Base-by-base conservation (phyloP, 2,797 vertebrate genomes). In the Triplophysa bombifrons region DNA sequence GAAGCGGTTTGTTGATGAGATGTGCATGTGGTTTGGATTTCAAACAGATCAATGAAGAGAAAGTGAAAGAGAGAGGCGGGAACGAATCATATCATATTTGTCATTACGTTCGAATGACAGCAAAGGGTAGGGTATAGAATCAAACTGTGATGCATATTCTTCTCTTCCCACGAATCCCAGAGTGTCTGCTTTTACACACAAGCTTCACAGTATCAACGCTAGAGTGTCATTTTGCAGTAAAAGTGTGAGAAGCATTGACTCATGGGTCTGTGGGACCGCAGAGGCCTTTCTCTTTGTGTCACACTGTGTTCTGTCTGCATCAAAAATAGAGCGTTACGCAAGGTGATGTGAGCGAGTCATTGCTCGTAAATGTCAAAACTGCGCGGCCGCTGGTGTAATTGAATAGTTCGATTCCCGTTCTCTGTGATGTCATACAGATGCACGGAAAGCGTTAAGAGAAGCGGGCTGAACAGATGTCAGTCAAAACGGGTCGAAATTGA, bases 31-130 rank as follows among this genome's bases (percentile, higher is more conserved):
- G 58, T 73, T 80, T 79, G 64, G 69, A 48, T 81, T 74, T 83
- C 73, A 83, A 83, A 73, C 78, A 79, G 73, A 81, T 81, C 71
- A 83, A 69, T 76, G 48, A 60, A 56, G 63, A 74, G 58, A 75
- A 48, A 20, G 25, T 30, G 13, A 63, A 17, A 53, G 67, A 73
- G 51, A 75, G 12, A 61, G 60, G 38, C 46, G 76, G 20, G 58
- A 74, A 55, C 30, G 72, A 69, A 19, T 64, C 68, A 60, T 80
- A 68, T 78, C 61, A 71, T 82, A 85, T 81, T 53, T 78, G 81
- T 78, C 81, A 58, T 83, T 75, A 83, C 78, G 38, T 64, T 63
- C 34, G 22, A 51, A 78, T 83, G 81, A 83, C 74, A 72, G 72
- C 55, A 25, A 38, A 50, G 63, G 83, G 75, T 78, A 72, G 56